These are phyloP conservation scores for Tinea trinotella DNA, from an alignment of 2,888 invertebrate genomes.

Conservation along the genomic window DNA sequence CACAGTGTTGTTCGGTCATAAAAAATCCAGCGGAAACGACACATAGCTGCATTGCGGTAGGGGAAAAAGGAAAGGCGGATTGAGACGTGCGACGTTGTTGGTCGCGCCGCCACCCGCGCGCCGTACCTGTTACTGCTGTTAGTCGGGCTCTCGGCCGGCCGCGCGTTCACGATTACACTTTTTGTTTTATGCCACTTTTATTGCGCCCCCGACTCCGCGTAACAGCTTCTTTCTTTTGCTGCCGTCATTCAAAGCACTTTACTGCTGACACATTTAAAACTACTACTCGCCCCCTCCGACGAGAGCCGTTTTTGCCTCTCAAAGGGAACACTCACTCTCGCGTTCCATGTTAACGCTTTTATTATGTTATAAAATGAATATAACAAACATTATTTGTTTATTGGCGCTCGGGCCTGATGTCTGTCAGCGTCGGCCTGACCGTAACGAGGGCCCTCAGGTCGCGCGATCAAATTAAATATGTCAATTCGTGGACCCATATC, in stretches of 20 bases:
- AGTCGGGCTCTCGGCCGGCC: no score
- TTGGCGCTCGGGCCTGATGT: slow-evolving; percentile 42
- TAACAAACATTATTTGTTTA: not conserved
- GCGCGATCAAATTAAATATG: slow-evolving; percentile 72
- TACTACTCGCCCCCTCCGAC: slow-evolving; percentile 45
- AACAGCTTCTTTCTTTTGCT: slow-evolving; percentile 34
- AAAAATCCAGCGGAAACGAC: slow-evolving; percentile 72
- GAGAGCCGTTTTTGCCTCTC: slow-evolving; percentile 23
- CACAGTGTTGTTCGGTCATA: slow-evolving; percentile 36
- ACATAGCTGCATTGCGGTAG: slow-evolving; percentile 69
- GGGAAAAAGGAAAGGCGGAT: slow-evolving; percentile 71
- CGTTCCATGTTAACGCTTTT: slow-evolving; percentile 32
- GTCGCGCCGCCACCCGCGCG: slow-evolving; percentile 27
- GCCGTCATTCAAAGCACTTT: slow-evolving; percentile 49
- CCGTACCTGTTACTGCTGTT: slow-evolving; percentile 20
- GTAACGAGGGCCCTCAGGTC: slow-evolving; percentile 29
- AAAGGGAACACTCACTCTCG: slow-evolving; percentile 39
- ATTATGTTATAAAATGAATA: slow-evolving; percentile 1
- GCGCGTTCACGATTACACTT: slow-evolving; percentile 32
- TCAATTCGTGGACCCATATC: slow-evolving; percentile 72
- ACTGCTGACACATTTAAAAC: slow-evolving; percentile 59
- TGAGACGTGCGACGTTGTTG: slow-evolving; percentile 68
- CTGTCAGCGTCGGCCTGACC: slow-evolving; percentile 61
- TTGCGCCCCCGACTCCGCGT: slow-evolving; percentile 50
- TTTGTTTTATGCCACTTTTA: slow-evolving; percentile 67